These are phyloP conservation scores for Lutraria lutraria DNA, from an alignment of 2,888 invertebrate genomes.

Conservation along the genomic window DNA sequence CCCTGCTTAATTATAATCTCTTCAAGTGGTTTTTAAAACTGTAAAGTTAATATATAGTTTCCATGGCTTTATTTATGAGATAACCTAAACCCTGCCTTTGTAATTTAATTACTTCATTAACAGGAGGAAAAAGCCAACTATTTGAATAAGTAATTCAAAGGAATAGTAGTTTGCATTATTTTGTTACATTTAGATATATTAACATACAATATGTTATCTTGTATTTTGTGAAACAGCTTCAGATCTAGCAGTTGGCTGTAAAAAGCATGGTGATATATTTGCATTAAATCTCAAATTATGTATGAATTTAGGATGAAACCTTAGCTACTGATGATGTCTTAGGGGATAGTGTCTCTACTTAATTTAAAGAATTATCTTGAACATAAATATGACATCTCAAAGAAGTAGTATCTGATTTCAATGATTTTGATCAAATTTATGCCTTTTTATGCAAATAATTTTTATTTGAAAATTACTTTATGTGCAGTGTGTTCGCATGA, in stretches of 20 bases:
- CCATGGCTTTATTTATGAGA: neutral
- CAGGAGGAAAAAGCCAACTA: neutral
- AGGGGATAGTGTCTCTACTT: neutral
- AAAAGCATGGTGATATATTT: neutral
- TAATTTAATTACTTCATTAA: neutral
- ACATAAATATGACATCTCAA: constrained; percentile 5
- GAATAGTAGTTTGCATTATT: neutral
- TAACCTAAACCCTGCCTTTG: neutral
- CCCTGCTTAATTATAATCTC: too few species aligned
- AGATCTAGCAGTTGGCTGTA: neutral
- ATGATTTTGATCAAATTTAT: constrained; percentile 30
- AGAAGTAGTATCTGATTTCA: constrained; percentile 14
- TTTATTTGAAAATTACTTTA: constrained; percentile 10
- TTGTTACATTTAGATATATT: neutral
- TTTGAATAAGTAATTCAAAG: neutral
- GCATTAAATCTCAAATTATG: neutral
- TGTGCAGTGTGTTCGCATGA: neutral
- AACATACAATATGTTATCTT: neutral
- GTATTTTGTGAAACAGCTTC: neutral
- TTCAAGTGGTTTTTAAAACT: too few species aligned
- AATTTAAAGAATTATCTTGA: constrained; percentile 18
- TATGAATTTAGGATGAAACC: constrained; percentile 8
- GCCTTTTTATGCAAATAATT: constrained; percentile 9
- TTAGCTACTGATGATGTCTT: neutral
- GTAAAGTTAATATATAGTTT: too few species aligned